Base-by-base conservation (phyloP, 1,140 invertebrate species). In the Drosophila pseudoananassae region DNA sequence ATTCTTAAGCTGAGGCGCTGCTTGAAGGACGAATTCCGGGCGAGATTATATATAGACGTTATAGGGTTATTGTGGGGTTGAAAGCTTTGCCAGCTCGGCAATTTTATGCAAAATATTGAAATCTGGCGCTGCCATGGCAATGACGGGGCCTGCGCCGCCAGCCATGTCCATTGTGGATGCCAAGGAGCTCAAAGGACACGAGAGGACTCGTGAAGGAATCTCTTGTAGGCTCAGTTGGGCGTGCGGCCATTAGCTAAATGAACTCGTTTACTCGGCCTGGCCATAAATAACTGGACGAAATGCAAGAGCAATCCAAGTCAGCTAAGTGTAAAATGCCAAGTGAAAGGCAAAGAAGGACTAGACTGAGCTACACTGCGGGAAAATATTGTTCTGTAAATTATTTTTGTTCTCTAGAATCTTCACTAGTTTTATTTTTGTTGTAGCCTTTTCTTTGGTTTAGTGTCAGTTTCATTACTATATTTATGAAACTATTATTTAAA, bases 201-300 rank as follows among this genome's bases (percentile, higher is more conserved):
- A 66, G 25, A 66, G 63, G 59, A 66, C 63, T 64, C 46, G 59
- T 65, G 27, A 58, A 46, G 49, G 23, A 46, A 54, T 14, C 69
- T 45, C 77, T 87, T 69, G 83, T 57, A 73, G 68, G 83, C 83
- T 78, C 78, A 88, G 66, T 88, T 88, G 83, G 83, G 83, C 83
- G 79, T 87, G 64, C 47, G 69, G 58, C 82, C 82, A 87, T 87
- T 87, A 87, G 82, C 82, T 82, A 87, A 87, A 87, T 87, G 83
- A 87, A 87, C 82, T 87, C 82, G 83, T 88, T 87, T 85, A 87
- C 79, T 75, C 76, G 78, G 59, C 55, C 64, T 29, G 66, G 65
- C 78, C 83, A 82, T 88, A 87, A 82, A 82, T 87, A 87, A 87
- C 83, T 82, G 69, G 69, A 69, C 66, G 47, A 81, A 88, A 82